Conservation (phyloP, 2,888 invertebrate species). For the Agrochola lota region DNA sequence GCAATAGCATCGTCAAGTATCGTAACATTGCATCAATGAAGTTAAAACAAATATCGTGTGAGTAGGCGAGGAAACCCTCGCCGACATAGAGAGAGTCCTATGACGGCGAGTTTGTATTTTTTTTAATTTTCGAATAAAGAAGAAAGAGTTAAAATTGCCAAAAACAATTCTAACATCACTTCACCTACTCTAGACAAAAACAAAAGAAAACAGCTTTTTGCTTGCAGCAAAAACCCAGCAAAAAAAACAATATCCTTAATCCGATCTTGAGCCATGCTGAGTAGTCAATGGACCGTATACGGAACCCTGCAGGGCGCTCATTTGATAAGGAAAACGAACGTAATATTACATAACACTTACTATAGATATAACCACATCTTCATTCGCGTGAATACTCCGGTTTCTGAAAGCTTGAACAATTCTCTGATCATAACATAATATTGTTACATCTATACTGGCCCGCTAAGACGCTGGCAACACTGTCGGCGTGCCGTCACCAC, state of each 20-base stretch:
- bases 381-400: not conserved
- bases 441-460: too few species aligned
- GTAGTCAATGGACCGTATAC: conserved; percentile 51
- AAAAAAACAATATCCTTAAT: conserved; percentile 49
- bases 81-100: too few species aligned
- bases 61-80: too few species aligned
- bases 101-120: too few species aligned
- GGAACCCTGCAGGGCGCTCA: conserved; percentile 44
- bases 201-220: conserved; percentile 20
- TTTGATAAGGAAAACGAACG: conserved; percentile 57
- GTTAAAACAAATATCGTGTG: too few species aligned
- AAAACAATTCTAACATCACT: not conserved
- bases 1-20: too few species aligned
- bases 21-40: too few species aligned
- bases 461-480: too few species aligned
- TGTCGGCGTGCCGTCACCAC: too few species aligned
- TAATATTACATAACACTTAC: conserved; percentile 50
- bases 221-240: conserved; percentile 18
- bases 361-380: conserved; percentile 23
- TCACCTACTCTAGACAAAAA: not conserved
- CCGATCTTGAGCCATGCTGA: conserved; percentile 42
- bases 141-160: too few species aligned
- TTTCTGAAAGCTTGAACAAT: not conserved
- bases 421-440: not conserved
- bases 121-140: too few species aligned